Evolutionary conservation across 2,113 vertebrate species (phyloP).

Genomic region (Podilymbus podiceps): DNA sequence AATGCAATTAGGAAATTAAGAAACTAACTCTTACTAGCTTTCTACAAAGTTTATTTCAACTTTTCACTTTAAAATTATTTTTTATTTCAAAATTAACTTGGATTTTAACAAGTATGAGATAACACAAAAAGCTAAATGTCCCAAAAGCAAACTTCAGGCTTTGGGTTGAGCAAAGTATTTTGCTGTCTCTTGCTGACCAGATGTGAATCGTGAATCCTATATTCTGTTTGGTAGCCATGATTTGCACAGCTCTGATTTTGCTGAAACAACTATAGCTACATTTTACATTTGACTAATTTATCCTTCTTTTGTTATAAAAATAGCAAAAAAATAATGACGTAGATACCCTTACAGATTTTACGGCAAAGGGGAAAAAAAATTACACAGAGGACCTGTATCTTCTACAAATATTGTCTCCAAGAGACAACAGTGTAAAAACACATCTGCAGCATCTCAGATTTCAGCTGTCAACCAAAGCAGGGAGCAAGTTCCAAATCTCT

Average conservation of each 20-base stretch:
- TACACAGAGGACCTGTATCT: background rate
- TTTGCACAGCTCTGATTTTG: background rate
- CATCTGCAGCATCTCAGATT: slow-evolving; percentile 49
- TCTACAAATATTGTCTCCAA: background rate
- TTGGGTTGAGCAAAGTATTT: background rate
- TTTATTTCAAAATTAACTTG: background rate
- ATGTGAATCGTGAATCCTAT: background rate
- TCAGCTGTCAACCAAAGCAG: slow-evolving; percentile 28
- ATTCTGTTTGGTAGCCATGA: background rate
- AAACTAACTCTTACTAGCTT: background rate
- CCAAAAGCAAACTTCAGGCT: background rate
- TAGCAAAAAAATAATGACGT: background rate
- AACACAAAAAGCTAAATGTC: background rate
- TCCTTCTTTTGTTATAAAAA: background rate
- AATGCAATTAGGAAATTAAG: background rate
- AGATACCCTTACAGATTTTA: background rate
- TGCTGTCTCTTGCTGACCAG: background rate
- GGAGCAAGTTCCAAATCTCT: slow-evolving; percentile 48
- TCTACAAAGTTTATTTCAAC: background rate
- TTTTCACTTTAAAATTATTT: background rate
- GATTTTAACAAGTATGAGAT: background rate
- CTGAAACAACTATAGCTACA: background rate
- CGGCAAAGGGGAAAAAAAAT: background rate
- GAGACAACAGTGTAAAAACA: slow-evolving; percentile 3
- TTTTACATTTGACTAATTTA: background rate